Conservation (phyloP, 2,888 invertebrate species). For the Branchinecta sandiegonensis region DNA sequence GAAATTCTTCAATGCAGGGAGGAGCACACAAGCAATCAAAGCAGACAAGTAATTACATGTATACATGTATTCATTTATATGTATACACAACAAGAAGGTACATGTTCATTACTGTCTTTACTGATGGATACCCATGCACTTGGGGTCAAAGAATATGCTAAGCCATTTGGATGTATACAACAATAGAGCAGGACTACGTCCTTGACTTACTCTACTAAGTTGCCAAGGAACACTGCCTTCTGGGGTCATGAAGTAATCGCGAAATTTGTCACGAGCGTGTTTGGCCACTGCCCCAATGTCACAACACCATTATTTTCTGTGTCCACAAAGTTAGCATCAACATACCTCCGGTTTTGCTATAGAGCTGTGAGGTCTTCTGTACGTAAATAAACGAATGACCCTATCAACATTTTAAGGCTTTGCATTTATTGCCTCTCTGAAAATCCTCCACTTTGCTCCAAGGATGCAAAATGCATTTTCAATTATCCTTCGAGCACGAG, state of each 20-base stretch:
- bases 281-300: conserved; percentile 10
- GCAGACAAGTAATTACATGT: no score
- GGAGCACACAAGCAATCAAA: no score
- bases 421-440: conserved; percentile 19
- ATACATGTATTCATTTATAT: no score
- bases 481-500: conserved; percentile 22
- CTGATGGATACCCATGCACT: no score
- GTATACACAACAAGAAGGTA: no score
- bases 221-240: conserved; percentile 2
- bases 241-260: conserved; percentile 9
- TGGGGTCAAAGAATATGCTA: no score
- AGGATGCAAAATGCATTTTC: conserved; percentile 24
- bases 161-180: neutral
- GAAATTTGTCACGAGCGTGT: neutral
- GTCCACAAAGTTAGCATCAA: neutral
- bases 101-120: no score
- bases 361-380: neutral
- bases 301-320: neutral
- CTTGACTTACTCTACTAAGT: conserved; percentile 3
- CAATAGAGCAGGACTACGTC: neutral
- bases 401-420: conserved; percentile 16
- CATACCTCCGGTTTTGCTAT: neutral
- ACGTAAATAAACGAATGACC: conserved; percentile 17
- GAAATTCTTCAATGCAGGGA: no score
- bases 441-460: conserved; percentile 22